Base-by-base conservation (phyloP, 2,797 vertebrate species). In the Takifugu rubripes region DNA sequence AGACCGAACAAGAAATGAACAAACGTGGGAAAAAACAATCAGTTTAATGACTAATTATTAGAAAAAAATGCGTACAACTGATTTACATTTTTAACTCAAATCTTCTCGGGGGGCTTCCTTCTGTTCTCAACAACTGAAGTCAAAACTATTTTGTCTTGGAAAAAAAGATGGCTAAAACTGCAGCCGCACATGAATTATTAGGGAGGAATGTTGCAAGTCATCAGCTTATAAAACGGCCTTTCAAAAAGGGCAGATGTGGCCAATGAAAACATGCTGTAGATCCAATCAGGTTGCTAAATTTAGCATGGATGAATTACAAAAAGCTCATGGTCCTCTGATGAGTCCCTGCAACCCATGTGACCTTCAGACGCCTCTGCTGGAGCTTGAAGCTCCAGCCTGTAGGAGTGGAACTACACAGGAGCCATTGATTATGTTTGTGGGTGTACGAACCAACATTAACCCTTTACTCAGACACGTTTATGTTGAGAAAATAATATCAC, bases 341-440 rank as follows among this genome's bases (percentile, higher is more conserved):
- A 40, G 36, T 40, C 36, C 8, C 36, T 2, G 36, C 12, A 40
- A 40, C 68, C 62, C 57, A 67, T 70, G 64, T 81, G 79, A 84
- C 75, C 74, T 77, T 74, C 59, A 75, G 62, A 79, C 81, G 73
- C 81, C 81, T 80, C 75, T 70, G 71, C 70, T 58, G 0, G 49
- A 55, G 72, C 71, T 68, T 52, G 56, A 66, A 68, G 63, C 66
- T 70, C 43, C 64, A 43, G 55, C 54, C 52, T 68, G 61, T 82
- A 63, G 83, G 83, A 77, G 79, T 33, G 54, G 31, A 78, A 62
- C 69, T 59, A 65, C 6, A 43, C 75, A 70, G 62, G 50, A 75
- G 59, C 58, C 71, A 84, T 81, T 77, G 81, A 85, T 85, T 73
- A 74, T 49, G 36, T 61, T 53, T 2, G 77, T 78, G 70, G 79